phyloP scores from a whole-genome alignment of 2,888 invertebrate genomes.

The Sclerodermus sp. region DNA sequence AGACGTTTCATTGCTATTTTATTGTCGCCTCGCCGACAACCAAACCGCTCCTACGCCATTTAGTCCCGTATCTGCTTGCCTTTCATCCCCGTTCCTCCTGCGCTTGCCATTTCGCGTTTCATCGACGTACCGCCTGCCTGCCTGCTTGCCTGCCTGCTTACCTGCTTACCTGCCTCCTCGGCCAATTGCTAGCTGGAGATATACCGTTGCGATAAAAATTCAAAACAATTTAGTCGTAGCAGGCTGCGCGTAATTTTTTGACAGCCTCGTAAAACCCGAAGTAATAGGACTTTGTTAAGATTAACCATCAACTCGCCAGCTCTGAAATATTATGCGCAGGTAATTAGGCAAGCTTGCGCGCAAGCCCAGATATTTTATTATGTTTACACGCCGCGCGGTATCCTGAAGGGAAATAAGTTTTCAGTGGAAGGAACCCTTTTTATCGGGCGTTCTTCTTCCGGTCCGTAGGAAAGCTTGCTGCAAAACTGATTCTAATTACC shows the following conservation, averaged over 20 bases:
- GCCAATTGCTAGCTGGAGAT: neutral
- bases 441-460: no score
- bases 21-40: constrained; percentile 14
- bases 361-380: no score
- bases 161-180: neutral
- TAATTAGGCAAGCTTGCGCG: no score
- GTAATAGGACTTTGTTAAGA: constrained; percentile 3
- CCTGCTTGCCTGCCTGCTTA: neutral
- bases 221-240: constrained; percentile 20
- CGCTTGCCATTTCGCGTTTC: constrained; percentile 8
- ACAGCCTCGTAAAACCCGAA: constrained; percentile 11
- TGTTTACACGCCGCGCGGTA: no score
- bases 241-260: neutral
- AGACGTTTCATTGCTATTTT: constrained; percentile 38
- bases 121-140: constrained; percentile 6
- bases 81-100: neutral
- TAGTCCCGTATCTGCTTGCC: neutral
- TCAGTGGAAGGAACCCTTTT: no score
- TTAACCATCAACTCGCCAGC: neutral
- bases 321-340: no score
- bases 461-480: no score
- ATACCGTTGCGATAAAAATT: constrained; percentile 16
- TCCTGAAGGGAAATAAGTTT: no score
- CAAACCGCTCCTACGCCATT: no score
- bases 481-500: no score